phyloP scores from a whole-genome alignment of 2,797 vertebrate genomes.

The Callimico goeldii region DNA sequence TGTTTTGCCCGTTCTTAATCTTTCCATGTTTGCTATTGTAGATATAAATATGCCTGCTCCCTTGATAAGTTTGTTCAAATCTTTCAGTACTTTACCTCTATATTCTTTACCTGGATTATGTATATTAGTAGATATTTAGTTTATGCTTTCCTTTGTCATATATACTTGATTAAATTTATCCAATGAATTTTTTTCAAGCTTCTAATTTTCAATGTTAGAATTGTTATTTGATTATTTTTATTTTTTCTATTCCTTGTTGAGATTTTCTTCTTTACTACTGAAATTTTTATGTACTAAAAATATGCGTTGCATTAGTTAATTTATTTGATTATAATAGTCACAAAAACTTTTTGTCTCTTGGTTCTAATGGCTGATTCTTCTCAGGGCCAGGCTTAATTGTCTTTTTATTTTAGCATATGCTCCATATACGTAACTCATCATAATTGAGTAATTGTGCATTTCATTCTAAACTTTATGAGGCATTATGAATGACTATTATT shows the following conservation, averaged over 20 bases:
- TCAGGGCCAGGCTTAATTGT: not conserved
- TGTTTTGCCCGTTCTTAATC: not conserved
- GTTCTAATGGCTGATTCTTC: not conserved
- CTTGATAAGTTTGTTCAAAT: not conserved
- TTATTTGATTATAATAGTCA: not conserved
- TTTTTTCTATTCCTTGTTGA: not conserved
- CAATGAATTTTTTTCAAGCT: not conserved
- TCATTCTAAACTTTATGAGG: not conserved
- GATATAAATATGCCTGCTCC: not conserved
- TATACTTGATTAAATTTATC: not conserved
- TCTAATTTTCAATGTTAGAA: not conserved
- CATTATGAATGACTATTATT: not conserved
- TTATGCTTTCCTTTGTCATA: not conserved
- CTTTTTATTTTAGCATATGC: not conserved
- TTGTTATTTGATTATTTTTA: not conserved
- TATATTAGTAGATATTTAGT: not conserved
- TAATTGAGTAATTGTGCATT: not conserved
- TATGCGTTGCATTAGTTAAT: not conserved
- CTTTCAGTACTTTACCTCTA: not conserved
- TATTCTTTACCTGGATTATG: not conserved
- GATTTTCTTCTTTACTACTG: not conserved
- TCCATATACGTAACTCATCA: not conserved
- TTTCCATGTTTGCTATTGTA: not conserved
- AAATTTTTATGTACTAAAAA: not conserved
- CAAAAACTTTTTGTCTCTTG: not conserved